Conservation (phyloP, 2,113 vertebrate species). For the Aepyceros melampus region DNA sequence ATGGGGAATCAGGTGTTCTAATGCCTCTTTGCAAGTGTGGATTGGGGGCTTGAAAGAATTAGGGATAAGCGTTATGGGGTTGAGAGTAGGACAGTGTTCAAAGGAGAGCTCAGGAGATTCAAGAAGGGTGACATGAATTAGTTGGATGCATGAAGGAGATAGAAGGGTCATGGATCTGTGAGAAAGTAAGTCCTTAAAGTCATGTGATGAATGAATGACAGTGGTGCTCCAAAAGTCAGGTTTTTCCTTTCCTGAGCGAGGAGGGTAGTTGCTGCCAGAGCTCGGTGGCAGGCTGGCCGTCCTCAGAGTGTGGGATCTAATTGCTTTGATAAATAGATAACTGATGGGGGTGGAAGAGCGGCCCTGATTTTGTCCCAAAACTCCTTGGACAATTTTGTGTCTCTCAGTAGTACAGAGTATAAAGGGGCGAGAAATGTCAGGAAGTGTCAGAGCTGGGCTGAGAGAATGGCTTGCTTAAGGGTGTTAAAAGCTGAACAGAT, state of each 20-base stretch:
- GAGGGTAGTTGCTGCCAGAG: neutral
- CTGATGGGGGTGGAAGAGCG: rapidly evolving
- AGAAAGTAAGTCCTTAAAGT: neutral
- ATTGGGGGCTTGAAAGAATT: neutral
- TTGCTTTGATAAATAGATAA: neutral
- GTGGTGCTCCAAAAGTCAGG: neutral
- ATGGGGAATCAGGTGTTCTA: neutral
- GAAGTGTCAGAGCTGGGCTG: neutral
- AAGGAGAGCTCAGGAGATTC: neutral
- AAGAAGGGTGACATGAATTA: neutral
- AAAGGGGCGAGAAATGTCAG: neutral
- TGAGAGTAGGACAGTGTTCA: neutral
- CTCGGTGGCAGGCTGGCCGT: rapidly evolving
- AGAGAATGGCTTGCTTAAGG: neutral
- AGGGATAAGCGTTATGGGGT: neutral
- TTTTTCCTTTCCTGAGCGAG: neutral
- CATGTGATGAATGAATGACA: neutral
- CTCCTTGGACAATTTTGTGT: neutral
- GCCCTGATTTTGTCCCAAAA: neutral
- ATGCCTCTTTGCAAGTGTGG: neutral
- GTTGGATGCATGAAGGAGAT: neutral
- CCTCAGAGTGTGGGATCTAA: neutral
- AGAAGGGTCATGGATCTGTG: neutral
- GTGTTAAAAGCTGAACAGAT: neutral
- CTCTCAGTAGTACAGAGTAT: neutral